phyloP scores from a whole-genome alignment of 2,113 vertebrate genomes.

The Silurus asotus region DNA sequence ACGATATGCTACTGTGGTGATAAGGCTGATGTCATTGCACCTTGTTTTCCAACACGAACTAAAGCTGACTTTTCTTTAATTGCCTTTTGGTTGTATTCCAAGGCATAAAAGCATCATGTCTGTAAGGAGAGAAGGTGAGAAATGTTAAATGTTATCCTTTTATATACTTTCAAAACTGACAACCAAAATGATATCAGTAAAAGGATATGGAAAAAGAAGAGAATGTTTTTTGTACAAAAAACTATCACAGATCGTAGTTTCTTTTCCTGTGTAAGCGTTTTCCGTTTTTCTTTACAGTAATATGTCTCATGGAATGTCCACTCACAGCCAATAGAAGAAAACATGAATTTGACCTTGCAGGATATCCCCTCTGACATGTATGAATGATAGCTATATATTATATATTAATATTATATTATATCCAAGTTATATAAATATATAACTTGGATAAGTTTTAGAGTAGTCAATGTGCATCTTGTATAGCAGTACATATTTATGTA shows the following conservation, averaged over 20 bases:
- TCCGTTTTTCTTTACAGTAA: background rate
- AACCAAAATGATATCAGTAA: background rate
- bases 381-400: too few species aligned
- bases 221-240: background rate
- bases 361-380: conserved; percentile 4
- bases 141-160: background rate
- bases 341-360: conserved; percentile 8
- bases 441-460: too few species aligned
- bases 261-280: background rate
- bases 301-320: conserved; percentile 41
- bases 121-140: background rate
- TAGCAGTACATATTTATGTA: too few species aligned
- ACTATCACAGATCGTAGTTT: background rate
- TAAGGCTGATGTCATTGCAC: conserved; percentile 25
- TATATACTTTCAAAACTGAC: background rate
- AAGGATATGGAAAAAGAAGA: background rate
- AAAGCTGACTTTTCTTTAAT: background rate
- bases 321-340: conserved; percentile 36
- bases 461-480: too few species aligned
- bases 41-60: background rate
- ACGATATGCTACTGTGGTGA: conserved; percentile 46
- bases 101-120: background rate
- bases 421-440: too few species aligned
- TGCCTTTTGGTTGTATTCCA: conserved; percentile 13
- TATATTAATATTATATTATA: too few species aligned